Percentiles rank a stretch among this genome's conserved stretches.
These are phyloP conservation scores for Etia nguti DNA, from an alignment of 2,113 vertebrate genomes.

Conservation along the genomic window DNA sequence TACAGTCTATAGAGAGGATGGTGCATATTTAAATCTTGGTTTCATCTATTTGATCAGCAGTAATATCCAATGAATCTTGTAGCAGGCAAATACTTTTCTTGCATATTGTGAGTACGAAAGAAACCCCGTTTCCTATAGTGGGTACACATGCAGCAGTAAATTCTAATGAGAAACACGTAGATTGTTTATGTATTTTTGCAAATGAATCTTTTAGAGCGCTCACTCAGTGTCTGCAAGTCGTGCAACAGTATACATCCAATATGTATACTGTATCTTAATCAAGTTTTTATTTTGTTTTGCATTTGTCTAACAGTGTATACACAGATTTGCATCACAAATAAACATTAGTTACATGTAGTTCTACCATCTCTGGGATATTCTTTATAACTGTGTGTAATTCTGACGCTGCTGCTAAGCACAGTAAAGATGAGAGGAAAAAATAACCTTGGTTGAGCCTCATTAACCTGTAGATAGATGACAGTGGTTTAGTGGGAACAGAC, in stretches of 20 bases:
- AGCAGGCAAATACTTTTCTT: background rate
- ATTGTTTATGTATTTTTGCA: background rate
- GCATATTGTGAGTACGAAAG: background rate
- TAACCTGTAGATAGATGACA: slow-evolving; percentile 52
- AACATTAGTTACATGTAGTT: background rate
- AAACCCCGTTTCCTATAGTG: background rate
- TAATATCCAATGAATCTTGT: background rate
- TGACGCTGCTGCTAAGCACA: background rate
- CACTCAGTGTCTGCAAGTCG: background rate
- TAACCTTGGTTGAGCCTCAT: slow-evolving; percentile 38
- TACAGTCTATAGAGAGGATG: background rate
- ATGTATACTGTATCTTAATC: background rate
- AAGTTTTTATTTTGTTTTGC: background rate
- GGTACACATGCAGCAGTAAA: background rate
- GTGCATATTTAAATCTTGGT: background rate
- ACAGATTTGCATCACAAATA: background rate
- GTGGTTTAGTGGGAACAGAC: slow-evolving; percentile 41
- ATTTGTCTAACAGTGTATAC: background rate
- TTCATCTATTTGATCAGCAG: background rate
- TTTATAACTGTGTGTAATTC: background rate
- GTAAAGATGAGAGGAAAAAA: background rate
- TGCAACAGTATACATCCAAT: background rate
- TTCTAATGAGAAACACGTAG: background rate
- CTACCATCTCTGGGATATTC: background rate
- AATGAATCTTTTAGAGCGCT: background rate